These are phyloP conservation scores for Erebia epiphron DNA, from an alignment of 2,888 invertebrate genomes.

Conservation along the genomic window DNA sequence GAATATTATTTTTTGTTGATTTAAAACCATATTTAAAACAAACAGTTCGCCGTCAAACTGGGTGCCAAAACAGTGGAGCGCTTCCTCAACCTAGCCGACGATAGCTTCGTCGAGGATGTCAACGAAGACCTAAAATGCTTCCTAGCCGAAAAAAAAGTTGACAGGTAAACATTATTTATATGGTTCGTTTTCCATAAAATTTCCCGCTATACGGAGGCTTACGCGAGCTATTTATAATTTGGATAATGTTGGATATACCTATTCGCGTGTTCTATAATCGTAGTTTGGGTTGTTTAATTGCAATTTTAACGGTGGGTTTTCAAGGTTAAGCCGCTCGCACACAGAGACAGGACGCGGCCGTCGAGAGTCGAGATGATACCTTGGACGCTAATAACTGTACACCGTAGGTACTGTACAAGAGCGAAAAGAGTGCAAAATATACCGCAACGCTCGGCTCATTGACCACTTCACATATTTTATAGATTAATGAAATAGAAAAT, in stretches of 20 bases:
- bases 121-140: slow-evolving; percentile 79
- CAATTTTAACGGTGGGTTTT: slow-evolving; percentile 46
- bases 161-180: slow-evolving; percentile 75
- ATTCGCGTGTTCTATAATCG: slow-evolving; percentile 20
- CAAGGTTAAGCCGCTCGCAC: slow-evolving; percentile 72
- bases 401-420: slow-evolving; percentile 30
- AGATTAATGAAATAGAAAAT: no score
- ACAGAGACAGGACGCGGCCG: slow-evolving; percentile 60
- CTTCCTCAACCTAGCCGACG: slow-evolving; percentile 76
- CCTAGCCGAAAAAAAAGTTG: slow-evolving; percentile 71
- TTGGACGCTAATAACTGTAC: slow-evolving; percentile 56
- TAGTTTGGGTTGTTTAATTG: slow-evolving; percentile 27
- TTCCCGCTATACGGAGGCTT: slow-evolving; percentile 1
- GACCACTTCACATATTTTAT: no score
- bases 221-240: slow-evolving; percentile 8
- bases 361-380: slow-evolving; percentile 56
- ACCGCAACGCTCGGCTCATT: background rate
- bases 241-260: background rate
- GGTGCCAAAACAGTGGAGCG: slow-evolving; percentile 80
- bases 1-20: slow-evolving; percentile 55
- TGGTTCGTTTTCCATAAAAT: slow-evolving; percentile 17
- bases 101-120: slow-evolving; percentile 77
- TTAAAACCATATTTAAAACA: slow-evolving; percentile 55
- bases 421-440: slow-evolving; percentile 45
- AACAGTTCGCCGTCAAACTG: slow-evolving; percentile 67